phyloP scores from a whole-genome alignment of 2,888 invertebrate genomes.

The Cryptus viduatorius region DNA sequence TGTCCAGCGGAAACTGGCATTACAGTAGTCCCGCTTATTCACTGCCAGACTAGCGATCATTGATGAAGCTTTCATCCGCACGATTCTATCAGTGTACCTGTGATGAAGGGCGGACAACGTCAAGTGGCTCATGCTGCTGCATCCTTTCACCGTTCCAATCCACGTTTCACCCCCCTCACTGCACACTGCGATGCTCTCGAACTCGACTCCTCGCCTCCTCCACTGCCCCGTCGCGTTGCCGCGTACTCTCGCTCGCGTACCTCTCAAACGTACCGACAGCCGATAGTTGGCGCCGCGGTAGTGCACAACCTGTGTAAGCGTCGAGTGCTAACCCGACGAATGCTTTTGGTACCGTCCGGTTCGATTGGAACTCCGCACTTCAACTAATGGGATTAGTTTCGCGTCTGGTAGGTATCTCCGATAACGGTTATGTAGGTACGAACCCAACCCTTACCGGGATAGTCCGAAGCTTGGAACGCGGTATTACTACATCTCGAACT shows the following conservation, averaged over 20 bases:
- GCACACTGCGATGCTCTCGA: constrained; percentile 25
- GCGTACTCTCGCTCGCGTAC: constrained; percentile 8
- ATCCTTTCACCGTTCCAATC: constrained; percentile 31
- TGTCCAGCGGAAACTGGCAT: neutral
- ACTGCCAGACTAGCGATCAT: constrained; percentile 27
- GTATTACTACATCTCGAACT: neutral
- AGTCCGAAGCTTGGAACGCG: neutral
- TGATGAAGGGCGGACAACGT: constrained; percentile 16
- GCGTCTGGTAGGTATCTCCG: constrained; percentile 35
- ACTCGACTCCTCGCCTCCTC: constrained; percentile 10
- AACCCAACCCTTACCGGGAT: neutral
- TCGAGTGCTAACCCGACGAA: constrained; percentile 32
- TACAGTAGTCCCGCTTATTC: neutral
- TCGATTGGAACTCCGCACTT: constrained; percentile 44
- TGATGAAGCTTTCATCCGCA: constrained; percentile 9
- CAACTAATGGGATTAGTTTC: constrained; percentile 59
- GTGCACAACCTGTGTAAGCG: constrained; percentile 17
- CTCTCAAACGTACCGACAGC: constrained; percentile 13
- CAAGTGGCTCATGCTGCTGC: constrained; percentile 22
- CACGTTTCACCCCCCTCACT: constrained; percentile 21
- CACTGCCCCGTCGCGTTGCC: neutral
- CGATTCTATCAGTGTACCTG: constrained; percentile 5
- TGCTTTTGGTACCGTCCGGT: constrained; percentile 40
- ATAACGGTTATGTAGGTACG: constrained; percentile 24
- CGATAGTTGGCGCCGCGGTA: constrained; percentile 7